Evolutionary conservation across 2,797 vertebrate species (phyloP).

Genomic region (Gila robusta): DNA sequence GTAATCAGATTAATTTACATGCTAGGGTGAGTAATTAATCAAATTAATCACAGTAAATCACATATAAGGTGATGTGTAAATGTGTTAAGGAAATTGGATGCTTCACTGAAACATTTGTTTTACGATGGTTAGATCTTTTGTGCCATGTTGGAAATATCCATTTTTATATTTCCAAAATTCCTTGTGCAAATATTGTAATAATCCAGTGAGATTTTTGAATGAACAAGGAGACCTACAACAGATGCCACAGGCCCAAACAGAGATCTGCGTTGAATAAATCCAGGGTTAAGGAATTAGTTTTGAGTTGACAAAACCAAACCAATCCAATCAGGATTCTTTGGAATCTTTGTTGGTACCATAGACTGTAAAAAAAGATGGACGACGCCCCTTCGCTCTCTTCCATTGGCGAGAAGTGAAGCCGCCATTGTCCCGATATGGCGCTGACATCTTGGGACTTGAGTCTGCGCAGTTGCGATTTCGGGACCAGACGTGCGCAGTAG

Average conservation of each 20-base stretch:
- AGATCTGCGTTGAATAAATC: background rate
- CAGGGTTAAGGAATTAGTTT: background rate
- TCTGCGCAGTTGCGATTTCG: too few relatives aligned
- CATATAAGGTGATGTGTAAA: background rate
- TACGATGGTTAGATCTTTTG: background rate
- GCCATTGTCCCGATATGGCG: too few relatives aligned
- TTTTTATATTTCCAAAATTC: background rate
- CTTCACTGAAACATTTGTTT: background rate
- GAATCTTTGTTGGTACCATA: background rate
- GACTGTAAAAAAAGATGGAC: too few relatives aligned
- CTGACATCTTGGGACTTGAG: too few relatives aligned
- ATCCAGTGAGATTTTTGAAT: background rate
- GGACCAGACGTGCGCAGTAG: too few relatives aligned
- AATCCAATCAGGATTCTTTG: background rate
- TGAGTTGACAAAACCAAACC: background rate
- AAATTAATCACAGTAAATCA: background rate
- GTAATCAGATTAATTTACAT: background rate
- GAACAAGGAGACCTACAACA: background rate
- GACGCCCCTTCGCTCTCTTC: too few relatives aligned
- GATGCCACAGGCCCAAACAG: background rate
- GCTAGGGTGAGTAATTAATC: background rate
- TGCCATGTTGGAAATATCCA: background rate
- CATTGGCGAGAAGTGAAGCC: too few relatives aligned
- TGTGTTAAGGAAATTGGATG: background rate
- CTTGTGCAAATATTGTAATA: background rate